Percentiles rank a stretch among this genome's conserved stretches.
Conservation (phyloP, 2,113 vertebrate species). For the Acanthochromis polyacanthus region DNA sequence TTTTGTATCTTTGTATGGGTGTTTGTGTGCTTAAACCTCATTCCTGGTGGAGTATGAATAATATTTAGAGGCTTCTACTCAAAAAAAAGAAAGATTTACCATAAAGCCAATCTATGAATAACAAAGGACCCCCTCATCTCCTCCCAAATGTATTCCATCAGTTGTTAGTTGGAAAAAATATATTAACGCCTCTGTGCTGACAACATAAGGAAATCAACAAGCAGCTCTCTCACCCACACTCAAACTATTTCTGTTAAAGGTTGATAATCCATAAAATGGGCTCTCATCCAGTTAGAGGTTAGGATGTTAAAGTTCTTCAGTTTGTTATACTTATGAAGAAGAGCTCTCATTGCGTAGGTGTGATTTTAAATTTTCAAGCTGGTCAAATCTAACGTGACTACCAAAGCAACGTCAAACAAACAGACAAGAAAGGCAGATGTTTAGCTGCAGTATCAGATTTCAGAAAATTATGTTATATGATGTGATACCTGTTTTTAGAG, state of each 20-base stretch:
- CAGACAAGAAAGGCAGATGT: too few species aligned
- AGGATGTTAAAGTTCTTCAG: not conserved
- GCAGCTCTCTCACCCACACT: slow-evolving; percentile 25
- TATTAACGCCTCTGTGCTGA: slow-evolving; percentile 57
- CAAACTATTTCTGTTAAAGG: slow-evolving; percentile 26
- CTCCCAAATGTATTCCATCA: slow-evolving; percentile 34
- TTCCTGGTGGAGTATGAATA: not conserved
- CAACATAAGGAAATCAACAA: slow-evolving; percentile 50
- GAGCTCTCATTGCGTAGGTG: not conserved
- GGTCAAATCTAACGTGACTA: not conserved
- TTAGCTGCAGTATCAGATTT: too few species aligned
- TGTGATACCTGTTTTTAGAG: not conserved
- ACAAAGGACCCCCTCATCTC: slow-evolving; percentile 24
- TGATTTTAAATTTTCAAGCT: not conserved
- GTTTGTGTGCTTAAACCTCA: slow-evolving; percentile 21
- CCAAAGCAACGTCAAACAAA: not conserved
- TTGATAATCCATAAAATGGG: slow-evolving; percentile 20
- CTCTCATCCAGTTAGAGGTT: slow-evolving; percentile 22
- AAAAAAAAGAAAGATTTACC: slow-evolving; percentile 28
- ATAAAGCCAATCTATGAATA: slow-evolving; percentile 45
- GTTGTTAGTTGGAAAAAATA: slow-evolving; percentile 42
- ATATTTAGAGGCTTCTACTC: slow-evolving; percentile 15
- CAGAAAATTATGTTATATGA: too few species aligned
- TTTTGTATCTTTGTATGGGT: slow-evolving; percentile 15
- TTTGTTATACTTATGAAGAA: not conserved